Evolutionary conservation across 1,140 invertebrate species (phyloP).

Genomic region (Drosophila orosa): DNA sequence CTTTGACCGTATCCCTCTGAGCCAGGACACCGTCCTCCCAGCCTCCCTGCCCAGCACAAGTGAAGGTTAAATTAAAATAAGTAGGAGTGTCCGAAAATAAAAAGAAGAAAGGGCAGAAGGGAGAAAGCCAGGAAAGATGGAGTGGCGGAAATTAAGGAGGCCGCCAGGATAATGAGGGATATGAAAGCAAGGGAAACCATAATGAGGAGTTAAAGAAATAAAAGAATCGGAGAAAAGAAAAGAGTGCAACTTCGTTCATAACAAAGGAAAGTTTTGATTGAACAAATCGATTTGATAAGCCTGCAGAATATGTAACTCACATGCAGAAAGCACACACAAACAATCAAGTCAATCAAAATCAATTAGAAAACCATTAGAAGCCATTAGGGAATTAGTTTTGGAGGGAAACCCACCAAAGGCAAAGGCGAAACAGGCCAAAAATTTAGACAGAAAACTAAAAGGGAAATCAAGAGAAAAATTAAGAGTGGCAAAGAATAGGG

Average conservation of each 20-base stretch:
- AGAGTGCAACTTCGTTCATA: not conserved
- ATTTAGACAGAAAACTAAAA: not conserved
- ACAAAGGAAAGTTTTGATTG: slow-evolving; percentile 1
- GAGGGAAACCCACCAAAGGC: not conserved
- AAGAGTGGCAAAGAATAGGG: not conserved
- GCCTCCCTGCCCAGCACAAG: slow-evolving; percentile 9
- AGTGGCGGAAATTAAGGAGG: slow-evolving; percentile 21
- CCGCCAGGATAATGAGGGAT: slow-evolving; percentile 17
- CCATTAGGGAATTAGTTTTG: slow-evolving; percentile 2
- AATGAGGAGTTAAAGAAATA: not conserved
- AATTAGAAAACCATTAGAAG: slow-evolving; percentile 3
- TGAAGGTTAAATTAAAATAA: slow-evolving; percentile 57
- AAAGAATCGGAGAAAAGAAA: not conserved
- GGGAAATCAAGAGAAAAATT: not conserved
- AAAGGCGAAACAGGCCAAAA: not conserved
- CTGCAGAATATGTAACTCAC: not conserved
- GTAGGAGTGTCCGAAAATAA: slow-evolving; percentile 30
- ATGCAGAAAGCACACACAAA: not conserved
- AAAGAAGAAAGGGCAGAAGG: not conserved
- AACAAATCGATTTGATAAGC: slow-evolving; percentile 2
- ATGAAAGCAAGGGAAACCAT: slow-evolving; percentile 1
- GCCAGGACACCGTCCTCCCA: not conserved
- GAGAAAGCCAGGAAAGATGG: not conserved
- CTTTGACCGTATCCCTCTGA: slow-evolving; percentile 30
- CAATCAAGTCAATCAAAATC: slow-evolving; percentile 3